A percentile compares a stretch with the other conserved stretches of the same genome.
These are phyloP conservation scores for Pangasius sanitwongsei DNA, from an alignment of 2,797 vertebrate genomes.

Conservation along the genomic window DNA sequence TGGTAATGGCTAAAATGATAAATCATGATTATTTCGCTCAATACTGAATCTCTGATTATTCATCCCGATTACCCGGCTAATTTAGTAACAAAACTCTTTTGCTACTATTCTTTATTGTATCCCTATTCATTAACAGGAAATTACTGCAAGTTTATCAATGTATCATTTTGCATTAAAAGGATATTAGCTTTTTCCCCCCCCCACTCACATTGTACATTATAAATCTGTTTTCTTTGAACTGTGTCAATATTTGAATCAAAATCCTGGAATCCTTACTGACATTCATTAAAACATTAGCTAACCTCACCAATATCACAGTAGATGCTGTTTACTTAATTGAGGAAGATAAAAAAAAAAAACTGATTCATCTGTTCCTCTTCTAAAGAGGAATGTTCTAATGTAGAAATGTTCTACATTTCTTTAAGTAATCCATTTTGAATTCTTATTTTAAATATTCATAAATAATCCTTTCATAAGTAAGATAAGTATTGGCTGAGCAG, in stretches of 20 bases:
- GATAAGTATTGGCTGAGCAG: slow-evolving; percentile 26
- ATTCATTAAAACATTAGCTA: background rate
- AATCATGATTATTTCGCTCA: background rate
- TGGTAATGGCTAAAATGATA: background rate
- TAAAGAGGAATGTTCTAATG: background rate
- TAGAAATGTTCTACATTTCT: background rate
- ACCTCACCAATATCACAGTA: background rate
- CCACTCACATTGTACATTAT: background rate
- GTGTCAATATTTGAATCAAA: no score
- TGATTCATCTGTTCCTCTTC: background rate
- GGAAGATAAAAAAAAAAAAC: background rate
- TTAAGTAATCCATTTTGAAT: background rate
- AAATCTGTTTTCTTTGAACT: no score
- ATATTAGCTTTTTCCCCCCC: background rate
- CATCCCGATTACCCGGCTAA: background rate
- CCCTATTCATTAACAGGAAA: background rate
- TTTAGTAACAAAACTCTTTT: background rate
- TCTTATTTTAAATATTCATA: background rate
- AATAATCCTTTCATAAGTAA: background rate
- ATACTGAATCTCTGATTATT: background rate
- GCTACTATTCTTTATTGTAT: background rate
- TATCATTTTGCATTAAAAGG: background rate
- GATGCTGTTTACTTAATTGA: background rate
- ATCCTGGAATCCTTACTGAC: background rate
- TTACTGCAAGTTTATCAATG: background rate